phyloP scores from a whole-genome alignment of 2,888 invertebrate species.

The Drosophila koepferae region DNA sequence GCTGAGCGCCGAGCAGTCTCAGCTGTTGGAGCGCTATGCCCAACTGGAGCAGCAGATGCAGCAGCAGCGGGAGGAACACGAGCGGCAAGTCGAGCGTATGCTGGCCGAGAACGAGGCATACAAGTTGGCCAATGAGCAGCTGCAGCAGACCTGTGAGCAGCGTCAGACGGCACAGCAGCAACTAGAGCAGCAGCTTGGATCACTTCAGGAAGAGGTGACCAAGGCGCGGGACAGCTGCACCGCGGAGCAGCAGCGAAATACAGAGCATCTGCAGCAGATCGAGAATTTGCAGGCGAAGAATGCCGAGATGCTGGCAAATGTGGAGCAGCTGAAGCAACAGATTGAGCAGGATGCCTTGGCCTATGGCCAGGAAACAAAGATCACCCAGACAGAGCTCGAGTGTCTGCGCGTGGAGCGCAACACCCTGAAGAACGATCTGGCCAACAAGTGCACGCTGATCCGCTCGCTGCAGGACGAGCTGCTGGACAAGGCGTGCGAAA shows the following conservation, averaged over 20 bases:
- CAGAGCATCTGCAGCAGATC: constrained; percentile 70
- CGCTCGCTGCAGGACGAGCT: constrained; percentile 83
- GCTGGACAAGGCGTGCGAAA: constrained; percentile 83
- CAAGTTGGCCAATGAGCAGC: constrained; percentile 62
- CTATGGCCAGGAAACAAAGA: constrained; percentile 81
- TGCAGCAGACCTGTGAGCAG: constrained; percentile 55
- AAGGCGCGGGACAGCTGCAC: constrained; percentile 66
- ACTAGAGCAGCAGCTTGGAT: constrained; percentile 49
- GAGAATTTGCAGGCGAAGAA: constrained; percentile 80
- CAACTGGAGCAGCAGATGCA: constrained; percentile 72
- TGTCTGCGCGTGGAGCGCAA: constrained; percentile 82
- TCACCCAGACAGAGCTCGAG: constrained; percentile 81
- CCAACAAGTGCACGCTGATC: constrained; percentile 83
- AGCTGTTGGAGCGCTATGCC: constrained; percentile 63
- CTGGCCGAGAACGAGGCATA: constrained; percentile 71
- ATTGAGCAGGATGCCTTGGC: constrained; percentile 82
- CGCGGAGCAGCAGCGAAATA: constrained; percentile 64
- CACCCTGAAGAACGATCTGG: constrained; percentile 82
- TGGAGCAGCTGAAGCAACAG: constrained; percentile 78
- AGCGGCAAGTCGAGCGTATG: constrained; percentile 65
- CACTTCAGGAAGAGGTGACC: constrained; percentile 70
- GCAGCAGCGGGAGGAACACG: constrained; percentile 70
- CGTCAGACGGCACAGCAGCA: constrained; percentile 58
- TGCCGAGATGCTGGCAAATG: constrained; percentile 68
- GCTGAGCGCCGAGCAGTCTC: constrained; percentile 63